These are phyloP conservation scores for Drosophila athabasca DNA, from an alignment of 1,140 invertebrate species.

Conservation along the genomic window DNA sequence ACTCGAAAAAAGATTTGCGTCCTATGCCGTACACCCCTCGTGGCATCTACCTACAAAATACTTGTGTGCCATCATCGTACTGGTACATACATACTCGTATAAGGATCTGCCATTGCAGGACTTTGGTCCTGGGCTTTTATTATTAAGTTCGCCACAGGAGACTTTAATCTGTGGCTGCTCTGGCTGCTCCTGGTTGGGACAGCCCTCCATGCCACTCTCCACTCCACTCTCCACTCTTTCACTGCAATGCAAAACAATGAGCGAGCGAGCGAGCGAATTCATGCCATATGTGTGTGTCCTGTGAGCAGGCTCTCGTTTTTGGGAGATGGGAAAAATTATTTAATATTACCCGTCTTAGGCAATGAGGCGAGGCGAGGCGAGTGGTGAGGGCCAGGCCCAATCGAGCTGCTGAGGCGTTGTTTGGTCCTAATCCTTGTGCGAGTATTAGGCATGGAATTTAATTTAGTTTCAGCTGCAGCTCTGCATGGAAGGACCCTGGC, in stretches of 20 bases:
- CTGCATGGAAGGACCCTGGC: constrained; percentile 16
- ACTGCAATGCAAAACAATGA: constrained; percentile 78
- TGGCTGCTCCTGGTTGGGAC: constrained; percentile 41
- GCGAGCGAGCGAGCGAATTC: constrained; percentile 72
- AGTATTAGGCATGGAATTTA: constrained; percentile 82
- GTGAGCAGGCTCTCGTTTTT: constrained; percentile 20
- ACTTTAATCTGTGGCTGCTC: constrained; percentile 76
- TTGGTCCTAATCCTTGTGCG: constrained; percentile 74
- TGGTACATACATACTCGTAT: constrained; percentile 21
- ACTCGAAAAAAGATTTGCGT: constrained; percentile 76
- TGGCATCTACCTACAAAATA: constrained; percentile 49
- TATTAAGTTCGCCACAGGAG: constrained; percentile 81
- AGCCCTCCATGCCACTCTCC: constrained; percentile 21
- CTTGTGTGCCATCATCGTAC: constrained; percentile 58
- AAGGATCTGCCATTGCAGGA: background rate
- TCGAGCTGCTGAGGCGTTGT: constrained; percentile 61
- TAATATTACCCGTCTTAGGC: constrained; percentile 76
- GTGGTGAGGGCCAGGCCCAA: constrained; percentile 22
- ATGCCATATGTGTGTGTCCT: constrained; percentile 63
- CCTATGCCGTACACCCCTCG: constrained; percentile 17
- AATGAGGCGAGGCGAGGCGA: constrained; percentile 53
- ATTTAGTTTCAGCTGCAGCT: constrained; percentile 59
- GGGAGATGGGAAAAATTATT: constrained; percentile 72
- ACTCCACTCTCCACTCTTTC: constrained; percentile 33
- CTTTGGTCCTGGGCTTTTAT: constrained; percentile 70